phyloP scores from a whole-genome alignment of 2,113 vertebrate species.

The Tetrao urogallus region DNA sequence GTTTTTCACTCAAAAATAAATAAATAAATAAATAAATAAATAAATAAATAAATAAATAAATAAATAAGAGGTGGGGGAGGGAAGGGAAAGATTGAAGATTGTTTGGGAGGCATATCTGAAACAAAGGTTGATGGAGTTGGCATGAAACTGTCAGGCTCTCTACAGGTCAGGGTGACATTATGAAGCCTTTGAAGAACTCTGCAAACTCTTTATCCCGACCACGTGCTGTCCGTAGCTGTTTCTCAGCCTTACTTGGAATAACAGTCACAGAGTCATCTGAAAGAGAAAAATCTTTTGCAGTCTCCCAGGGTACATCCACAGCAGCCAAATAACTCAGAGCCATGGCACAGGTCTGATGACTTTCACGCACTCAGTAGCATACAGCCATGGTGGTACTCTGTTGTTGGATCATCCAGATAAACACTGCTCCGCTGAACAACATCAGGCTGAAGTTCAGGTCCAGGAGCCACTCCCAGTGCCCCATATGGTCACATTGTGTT shows the following conservation, averaged over 20 bases:
- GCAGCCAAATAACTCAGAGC: not conserved
- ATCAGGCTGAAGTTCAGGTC: not conserved
- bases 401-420: not conserved
- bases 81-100: not conserved
- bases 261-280: not conserved
- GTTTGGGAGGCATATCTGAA: slow-evolving; percentile 18
- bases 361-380: not conserved
- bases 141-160: not conserved
- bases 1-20: slow-evolving; percentile 24
- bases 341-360: not conserved
- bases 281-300: not conserved
- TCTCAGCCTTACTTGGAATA: not conserved
- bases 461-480: not conserved
- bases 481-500: not conserved
- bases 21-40: not conserved
- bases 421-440: not conserved
- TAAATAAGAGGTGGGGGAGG: too few species aligned
- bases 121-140: not conserved
- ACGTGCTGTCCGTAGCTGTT: not conserved
- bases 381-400: rapidly evolving
- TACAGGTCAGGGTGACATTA: not conserved
- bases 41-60: not conserved
- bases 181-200: slow-evolving; percentile 1
- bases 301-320: not conserved
- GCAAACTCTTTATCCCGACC: not conserved